Conservation (phyloP, 92 coral and sea anemone species). For the Blastomussa wellsi region DNA sequence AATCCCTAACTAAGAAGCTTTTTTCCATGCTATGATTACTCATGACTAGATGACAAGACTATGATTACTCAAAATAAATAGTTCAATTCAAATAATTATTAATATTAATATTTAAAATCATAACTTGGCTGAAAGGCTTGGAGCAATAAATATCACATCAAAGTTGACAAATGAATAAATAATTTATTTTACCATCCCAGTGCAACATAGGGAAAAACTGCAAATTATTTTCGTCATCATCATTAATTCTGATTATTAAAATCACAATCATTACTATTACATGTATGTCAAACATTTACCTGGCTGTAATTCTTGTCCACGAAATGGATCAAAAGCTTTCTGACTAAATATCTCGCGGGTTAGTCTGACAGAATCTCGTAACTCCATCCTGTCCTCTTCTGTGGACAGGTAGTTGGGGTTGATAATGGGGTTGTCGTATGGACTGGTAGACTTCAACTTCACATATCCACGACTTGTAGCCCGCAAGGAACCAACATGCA, state of each 20-base stretch:
- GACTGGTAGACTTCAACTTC: slow-evolving; percentile 67
- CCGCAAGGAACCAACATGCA: slow-evolving; percentile 77
- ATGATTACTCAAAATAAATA: no score
- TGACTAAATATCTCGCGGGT: slow-evolving; percentile 76
- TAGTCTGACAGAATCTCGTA: slow-evolving; percentile 72
- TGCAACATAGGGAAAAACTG: not conserved
- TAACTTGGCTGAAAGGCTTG: no score
- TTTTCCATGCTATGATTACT: no score
- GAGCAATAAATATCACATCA: no score
- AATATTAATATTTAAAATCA: no score
- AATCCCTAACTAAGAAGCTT: no score
- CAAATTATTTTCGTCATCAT: not conserved
- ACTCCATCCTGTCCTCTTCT: slow-evolving; percentile 72
- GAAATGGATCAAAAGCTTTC: slow-evolving; percentile 81
- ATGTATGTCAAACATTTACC: slow-evolving; percentile 40
- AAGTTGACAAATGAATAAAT: no score
- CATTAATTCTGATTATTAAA: no score
- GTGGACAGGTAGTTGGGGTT: slow-evolving; percentile 78
- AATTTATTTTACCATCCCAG: no score
- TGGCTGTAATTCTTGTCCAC: slow-evolving; percentile 82
- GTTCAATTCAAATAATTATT: no score
- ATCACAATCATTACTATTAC: no score
- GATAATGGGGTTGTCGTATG: slow-evolving; percentile 74
- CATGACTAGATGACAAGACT: no score
- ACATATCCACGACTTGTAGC: slow-evolving; percentile 77